Conservation (phyloP, 2,797 vertebrate species). For the Chaetodon trifasciatus region DNA sequence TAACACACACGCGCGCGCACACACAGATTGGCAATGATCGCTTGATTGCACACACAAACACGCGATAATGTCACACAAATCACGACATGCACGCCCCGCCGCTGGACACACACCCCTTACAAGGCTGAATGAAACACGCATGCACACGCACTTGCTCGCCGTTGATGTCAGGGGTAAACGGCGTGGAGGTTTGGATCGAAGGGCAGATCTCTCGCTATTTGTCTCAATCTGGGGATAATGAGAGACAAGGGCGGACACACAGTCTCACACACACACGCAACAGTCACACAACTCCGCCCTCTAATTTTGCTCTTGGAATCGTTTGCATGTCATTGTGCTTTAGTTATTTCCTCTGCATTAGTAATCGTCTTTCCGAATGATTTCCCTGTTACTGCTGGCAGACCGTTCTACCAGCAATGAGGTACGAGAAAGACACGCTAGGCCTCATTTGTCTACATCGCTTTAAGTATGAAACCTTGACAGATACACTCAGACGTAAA, state of each 20-base stretch:
- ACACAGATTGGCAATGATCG: background rate
- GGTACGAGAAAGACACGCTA: slow-evolving; percentile 43
- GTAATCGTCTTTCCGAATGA: slow-evolving; percentile 60
- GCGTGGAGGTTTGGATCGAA: slow-evolving; percentile 67
- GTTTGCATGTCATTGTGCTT: slow-evolving; percentile 64
- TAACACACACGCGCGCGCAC: background rate
- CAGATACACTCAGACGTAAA: slow-evolving; percentile 28
- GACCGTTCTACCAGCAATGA: slow-evolving; percentile 45
- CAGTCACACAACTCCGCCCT: slow-evolving; percentile 15
- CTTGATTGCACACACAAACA: slow-evolving; percentile 26
- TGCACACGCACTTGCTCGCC: slow-evolving; percentile 30
- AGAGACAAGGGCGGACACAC: slow-evolving; percentile 66
- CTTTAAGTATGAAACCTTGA: slow-evolving; percentile 51
- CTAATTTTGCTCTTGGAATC: slow-evolving; percentile 45
- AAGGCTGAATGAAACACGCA: slow-evolving; percentile 29
- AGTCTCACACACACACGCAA: background rate
- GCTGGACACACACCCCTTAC: slow-evolving; percentile 30
- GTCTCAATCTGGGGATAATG: slow-evolving; percentile 78
- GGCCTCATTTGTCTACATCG: slow-evolving; percentile 59
- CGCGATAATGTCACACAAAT: slow-evolving; percentile 37
- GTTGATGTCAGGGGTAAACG: slow-evolving; percentile 65
- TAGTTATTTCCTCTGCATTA: slow-evolving; percentile 66
- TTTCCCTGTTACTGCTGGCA: slow-evolving; percentile 49
- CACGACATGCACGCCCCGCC: slow-evolving; percentile 5
- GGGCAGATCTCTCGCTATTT: slow-evolving; percentile 73